Conservation (phyloP, 2,888 invertebrate genomes). For the Drosophila macrothrix region DNA sequence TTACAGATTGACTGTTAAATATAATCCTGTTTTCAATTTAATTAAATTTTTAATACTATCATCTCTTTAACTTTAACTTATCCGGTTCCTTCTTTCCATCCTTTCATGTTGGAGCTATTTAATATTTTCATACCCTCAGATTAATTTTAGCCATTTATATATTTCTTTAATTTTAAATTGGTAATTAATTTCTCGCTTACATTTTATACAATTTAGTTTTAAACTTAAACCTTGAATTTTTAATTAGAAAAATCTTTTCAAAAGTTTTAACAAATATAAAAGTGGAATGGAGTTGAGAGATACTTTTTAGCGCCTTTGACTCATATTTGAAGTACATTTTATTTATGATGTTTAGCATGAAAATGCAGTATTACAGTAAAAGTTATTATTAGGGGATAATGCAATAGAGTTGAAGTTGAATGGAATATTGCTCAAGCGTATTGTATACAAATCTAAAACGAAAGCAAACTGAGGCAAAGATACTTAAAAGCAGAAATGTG, state of each 20-base stretch:
- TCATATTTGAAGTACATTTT: not conserved
- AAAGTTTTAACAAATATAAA: not conserved
- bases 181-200: not conserved
- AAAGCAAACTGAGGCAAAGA: conserved; percentile 30
- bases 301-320: not conserved
- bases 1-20: not conserved
- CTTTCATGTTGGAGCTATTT: not conserved
- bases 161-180: not conserved
- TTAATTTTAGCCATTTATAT: not conserved
- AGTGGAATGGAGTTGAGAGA: not conserved
- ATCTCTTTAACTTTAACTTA: too few relatives aligned
- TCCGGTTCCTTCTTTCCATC: not conserved
- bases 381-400: not conserved
- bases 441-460: conserved; percentile 72
- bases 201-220: not conserved
- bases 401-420: too few relatives aligned
- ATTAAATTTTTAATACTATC: not conserved
- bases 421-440: conserved; percentile 60
- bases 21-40: not conserved
- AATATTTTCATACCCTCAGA: not conserved
- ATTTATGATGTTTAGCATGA: not conserved
- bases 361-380: not conserved
- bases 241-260: not conserved
- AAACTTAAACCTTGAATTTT: not conserved
- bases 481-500: conserved; percentile 53